Percentiles rank a stretch among this genome's conserved stretches.
Evolutionary conservation across 2,113 vertebrate genomes (phyloP).

Genomic region (Heterocephalus glaber): DNA sequence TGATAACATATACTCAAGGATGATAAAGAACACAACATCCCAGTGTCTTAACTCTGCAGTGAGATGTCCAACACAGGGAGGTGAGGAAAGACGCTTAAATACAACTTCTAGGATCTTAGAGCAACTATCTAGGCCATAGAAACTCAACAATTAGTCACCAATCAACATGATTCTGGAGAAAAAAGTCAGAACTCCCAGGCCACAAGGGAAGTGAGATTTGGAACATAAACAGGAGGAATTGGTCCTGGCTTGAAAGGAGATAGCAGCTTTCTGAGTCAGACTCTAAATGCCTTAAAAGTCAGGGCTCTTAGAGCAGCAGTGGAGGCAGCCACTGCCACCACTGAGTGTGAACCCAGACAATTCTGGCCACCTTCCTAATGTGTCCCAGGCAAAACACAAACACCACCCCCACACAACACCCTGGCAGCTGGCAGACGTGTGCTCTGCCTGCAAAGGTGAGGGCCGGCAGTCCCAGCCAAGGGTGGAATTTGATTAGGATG

Average conservation of each 20-base stretch:
- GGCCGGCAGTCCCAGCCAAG: background rate
- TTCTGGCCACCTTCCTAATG: background rate
- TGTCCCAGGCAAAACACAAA: background rate
- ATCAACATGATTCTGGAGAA: slow-evolving; percentile 33
- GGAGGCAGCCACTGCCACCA: background rate
- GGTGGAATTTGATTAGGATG: background rate
- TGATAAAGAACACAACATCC: background rate
- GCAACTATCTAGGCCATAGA: background rate
- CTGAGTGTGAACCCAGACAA: background rate
- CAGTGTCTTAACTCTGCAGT: background rate
- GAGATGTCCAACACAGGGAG: background rate
- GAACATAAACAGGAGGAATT: slow-evolving; percentile 5
- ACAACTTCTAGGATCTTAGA: slow-evolving; percentile 26
- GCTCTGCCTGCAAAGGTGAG: slow-evolving; percentile 5
- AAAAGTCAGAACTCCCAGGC: slow-evolving; percentile 52
- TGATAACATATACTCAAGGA: background rate
- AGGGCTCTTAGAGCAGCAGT: background rate
- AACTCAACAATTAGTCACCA: background rate
- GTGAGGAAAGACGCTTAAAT: background rate
- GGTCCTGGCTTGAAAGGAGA: background rate
- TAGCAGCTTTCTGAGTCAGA: slow-evolving; percentile 38
- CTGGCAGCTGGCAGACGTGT: background rate
- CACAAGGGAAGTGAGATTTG: slow-evolving; percentile 61
- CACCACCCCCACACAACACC: background rate
- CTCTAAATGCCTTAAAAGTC: background rate